Evolutionary conservation across 1,140 invertebrate species (phyloP), one percentile per base, ranked within the genome.

Genomic region (Antheraea mylitta): DNA sequence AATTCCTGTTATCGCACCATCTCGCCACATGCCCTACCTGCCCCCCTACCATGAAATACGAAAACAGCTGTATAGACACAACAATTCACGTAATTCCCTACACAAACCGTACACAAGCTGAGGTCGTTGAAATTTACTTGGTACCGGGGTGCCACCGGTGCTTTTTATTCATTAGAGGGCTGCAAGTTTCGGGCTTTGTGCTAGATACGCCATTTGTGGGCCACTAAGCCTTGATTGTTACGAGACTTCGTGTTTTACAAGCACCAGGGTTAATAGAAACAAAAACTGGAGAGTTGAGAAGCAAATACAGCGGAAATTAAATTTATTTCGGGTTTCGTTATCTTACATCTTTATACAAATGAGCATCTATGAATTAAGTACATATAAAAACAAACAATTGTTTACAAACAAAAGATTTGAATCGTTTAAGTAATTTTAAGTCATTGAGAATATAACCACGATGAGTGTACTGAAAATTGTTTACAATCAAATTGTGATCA

Each of bases 21-120:
- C 89, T 89, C 81, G 83, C 89, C 89, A 91, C 86, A 91, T 88
- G 85, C 85, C 86, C 89, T 88, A 91, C 87, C 87, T 89, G 89
- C 80, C 86, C 82, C 72, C 73, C 66, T 89, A 90, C 88, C 81
- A 90, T 69, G 83, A 73, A 74, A 73, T 76, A 76, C 71, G 77
- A 75, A 84, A 81, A 71, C 74, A 64, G 59, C 72, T 36, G 45
- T 73, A 67, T 68, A 69, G 58, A 75, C 67, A 68, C 75, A 71
- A 85, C 72, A 75, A 65, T 76, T 76, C 71, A 72, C 80, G 73
- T 67, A 63, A 22, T 62, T 75, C 67, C 64, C 36, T 69, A 72
- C 68, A 60, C 59, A 59, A 58, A 71, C 72, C 69, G 18, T 60
- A 58, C 58, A 22, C 60, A 72, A 64, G 69, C 58, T 45, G 1